Base-by-base conservation (phyloP, 2,797 vertebrate genomes). In the Xenopus petersii region DNA sequence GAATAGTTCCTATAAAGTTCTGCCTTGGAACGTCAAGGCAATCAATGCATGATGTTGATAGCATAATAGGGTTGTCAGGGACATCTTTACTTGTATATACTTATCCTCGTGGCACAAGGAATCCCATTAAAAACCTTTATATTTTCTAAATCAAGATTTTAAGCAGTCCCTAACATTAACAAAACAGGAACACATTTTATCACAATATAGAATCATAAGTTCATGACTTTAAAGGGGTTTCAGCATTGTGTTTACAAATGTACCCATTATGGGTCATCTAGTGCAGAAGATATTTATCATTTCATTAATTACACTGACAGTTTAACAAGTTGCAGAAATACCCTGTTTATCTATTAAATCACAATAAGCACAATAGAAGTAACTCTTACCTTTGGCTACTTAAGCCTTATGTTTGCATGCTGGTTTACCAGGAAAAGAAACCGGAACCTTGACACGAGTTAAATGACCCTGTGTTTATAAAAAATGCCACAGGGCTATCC, bases 261-360 rank as follows among this genome's bases (percentile, higher is more conserved):
- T 48, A 56, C 67, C 49, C 62, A 69, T 16, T 49, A 17, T 62
- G 5, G 10, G 54, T 17, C 59, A 46, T 60, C 54, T 64, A 47
- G 64, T 74, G 64, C 21, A 61, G 13, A 36, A 48, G 60, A 68
- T 56, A 55, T 79, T 68, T 56, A 82, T 47, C 73, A 64, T 77
- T 69, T 70, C 77, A 47, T 58, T 33, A 61, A 26, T 83, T 82
- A 79, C 67, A 13, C n/a, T 70, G 77, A 79, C 77, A 66, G 56
- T 82, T 81, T 9, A 80, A 64, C 73, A 75, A 80, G 73, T 74
- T 75, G 77, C 69, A 74, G 80, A 72, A 81, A 78, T 82, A 83
- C 80, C 82, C 84, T 92, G 90, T 93, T 94, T 93, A 89, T 86
- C 81, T 81, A 63, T 85, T 74, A 80, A 87, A 79, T 89, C 80